Percentiles rank a stretch among this genome's conserved stretches.
phyloP scores from a whole-genome alignment of 1,140 invertebrate genomes.

The Piezodorus guildinii region DNA sequence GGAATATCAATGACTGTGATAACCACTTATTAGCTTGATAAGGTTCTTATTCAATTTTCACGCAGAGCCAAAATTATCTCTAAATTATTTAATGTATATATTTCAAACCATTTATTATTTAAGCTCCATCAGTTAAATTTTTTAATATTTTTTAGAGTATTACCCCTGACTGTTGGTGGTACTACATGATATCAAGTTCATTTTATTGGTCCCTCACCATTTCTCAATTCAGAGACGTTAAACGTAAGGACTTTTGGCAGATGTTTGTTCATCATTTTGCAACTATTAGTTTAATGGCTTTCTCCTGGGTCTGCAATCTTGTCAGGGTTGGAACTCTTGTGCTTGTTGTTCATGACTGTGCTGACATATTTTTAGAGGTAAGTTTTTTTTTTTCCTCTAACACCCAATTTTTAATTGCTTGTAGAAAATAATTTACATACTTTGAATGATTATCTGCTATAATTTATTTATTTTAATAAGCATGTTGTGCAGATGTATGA shows the following conservation, averaged over 20 bases:
- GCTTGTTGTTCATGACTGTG: conserved; percentile 83
- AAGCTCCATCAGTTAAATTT: background rate
- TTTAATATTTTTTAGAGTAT: conserved; percentile 43
- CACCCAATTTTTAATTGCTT: too few relatives aligned
- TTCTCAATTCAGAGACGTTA: conserved; percentile 87
- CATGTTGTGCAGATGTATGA: too few relatives aligned
- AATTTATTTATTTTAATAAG: too few relatives aligned
- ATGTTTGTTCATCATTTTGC: conserved; percentile 96
- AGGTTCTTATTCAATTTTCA: too few relatives aligned
- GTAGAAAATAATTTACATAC: too few relatives aligned
- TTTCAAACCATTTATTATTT: too few relatives aligned
- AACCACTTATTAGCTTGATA: too few relatives aligned
- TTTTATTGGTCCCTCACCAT: conserved; percentile 94
- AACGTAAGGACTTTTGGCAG: conserved; percentile 92
- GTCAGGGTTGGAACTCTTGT: conserved; percentile 84
- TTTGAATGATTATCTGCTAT: too few relatives aligned
- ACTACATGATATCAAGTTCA: conserved; percentile 87
- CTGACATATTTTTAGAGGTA: conserved; percentile 90
- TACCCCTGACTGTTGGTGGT: conserved; percentile 75
- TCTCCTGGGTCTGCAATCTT: conserved; percentile 92
- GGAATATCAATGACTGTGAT: too few relatives aligned
- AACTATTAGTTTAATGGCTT: conserved; percentile 75
- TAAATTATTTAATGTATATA: too few relatives aligned
- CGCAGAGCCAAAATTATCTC: too few relatives aligned
- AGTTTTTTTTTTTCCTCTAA: conserved; percentile 22